Evolutionary conservation across 2,797 vertebrate species (phyloP).

Genomic region (Megalops cyprinoides): DNA sequence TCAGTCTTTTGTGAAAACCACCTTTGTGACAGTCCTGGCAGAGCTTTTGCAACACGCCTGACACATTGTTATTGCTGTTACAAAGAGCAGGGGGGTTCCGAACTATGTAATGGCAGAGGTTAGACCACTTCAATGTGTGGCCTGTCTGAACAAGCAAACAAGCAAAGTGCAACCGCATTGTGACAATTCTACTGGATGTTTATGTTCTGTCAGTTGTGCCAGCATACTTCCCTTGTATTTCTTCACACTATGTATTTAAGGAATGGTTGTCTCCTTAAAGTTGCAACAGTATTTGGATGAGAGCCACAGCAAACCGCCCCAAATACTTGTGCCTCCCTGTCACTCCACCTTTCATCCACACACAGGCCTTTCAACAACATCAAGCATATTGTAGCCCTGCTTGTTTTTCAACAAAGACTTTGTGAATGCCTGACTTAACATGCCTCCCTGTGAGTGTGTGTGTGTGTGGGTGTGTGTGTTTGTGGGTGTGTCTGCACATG

Average conservation of each 20-base stretch:
- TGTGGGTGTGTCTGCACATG: slow-evolving; percentile 28
- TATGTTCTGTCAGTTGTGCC: neutral
- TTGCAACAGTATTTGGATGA: slow-evolving; percentile 1
- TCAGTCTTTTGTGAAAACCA: slow-evolving; percentile 24
- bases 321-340: neutral
- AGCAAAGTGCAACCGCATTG: neutral
- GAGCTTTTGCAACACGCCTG: slow-evolving; percentile 13
- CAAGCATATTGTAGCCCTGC: slow-evolving; percentile 10
- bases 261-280: neutral
- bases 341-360: slow-evolving; percentile 8
- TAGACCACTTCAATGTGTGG: slow-evolving; percentile 41
- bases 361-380: neutral
- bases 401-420: slow-evolving; percentile 39
- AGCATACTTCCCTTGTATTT: neutral
- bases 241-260: neutral
- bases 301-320: neutral
- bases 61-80: slow-evolving; percentile 7
- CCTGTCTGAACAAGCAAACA: slow-evolving; percentile 51
- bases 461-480: slow-evolving; percentile 32
- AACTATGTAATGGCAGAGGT: slow-evolving; percentile 34
- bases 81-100: slow-evolving; percentile 6
- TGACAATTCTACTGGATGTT: slow-evolving; percentile 23
- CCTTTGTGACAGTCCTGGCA: slow-evolving; percentile 8
- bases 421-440: slow-evolving; percentile 32
- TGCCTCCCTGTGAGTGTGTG: slow-evolving; percentile 21